Conservation (phyloP, 2,888 invertebrate genomes). For the Drosophila acutilabella region DNA sequence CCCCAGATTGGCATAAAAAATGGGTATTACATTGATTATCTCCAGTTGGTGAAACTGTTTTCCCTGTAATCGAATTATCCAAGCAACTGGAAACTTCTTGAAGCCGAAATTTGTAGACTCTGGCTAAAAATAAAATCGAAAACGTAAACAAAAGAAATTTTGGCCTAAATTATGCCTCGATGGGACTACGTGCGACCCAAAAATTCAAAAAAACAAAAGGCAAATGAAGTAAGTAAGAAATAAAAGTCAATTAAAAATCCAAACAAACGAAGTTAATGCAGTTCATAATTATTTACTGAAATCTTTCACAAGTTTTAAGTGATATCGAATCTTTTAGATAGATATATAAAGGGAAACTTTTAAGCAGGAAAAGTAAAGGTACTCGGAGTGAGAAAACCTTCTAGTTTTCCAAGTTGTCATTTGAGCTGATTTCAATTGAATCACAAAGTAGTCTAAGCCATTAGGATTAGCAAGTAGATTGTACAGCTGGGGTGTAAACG, state of each 20-base stretch:
- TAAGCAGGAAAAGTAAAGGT: too few relatives aligned
- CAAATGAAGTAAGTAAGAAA: conserved; percentile 9
- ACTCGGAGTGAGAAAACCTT: not conserved
- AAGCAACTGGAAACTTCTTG: not conserved
- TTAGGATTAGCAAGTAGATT: conserved; percentile 23
- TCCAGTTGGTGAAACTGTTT: conserved; percentile 4
- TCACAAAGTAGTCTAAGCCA: conserved; percentile 4
- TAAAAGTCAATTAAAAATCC: conserved; percentile 1
- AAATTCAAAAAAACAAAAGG: conserved; percentile 34
- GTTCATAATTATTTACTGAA: conserved; percentile 7
- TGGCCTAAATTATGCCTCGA: conserved; percentile 37
- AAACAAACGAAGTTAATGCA: conserved; percentile 11
- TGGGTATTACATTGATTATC: conserved; percentile 27
- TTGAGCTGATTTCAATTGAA: conserved; percentile 18
- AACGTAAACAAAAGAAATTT: conserved; percentile 42
- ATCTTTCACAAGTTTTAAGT: conserved; percentile 1
- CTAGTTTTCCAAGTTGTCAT: not conserved
- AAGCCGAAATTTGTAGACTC: conserved; percentile 9
- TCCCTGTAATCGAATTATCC: not conserved
- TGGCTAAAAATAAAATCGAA: conserved; percentile 49
- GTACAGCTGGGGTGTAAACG: conserved; percentile 13
- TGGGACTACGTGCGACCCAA: conserved; percentile 66
- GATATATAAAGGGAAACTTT: not conserved
- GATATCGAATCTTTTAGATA: not conserved
- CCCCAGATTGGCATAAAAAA: not conserved